Percentiles rank a stretch among this genome's conserved stretches.
phyloP scores from a whole-genome alignment of 2,113 vertebrate genomes.

The Oplegnathus fasciatus region DNA sequence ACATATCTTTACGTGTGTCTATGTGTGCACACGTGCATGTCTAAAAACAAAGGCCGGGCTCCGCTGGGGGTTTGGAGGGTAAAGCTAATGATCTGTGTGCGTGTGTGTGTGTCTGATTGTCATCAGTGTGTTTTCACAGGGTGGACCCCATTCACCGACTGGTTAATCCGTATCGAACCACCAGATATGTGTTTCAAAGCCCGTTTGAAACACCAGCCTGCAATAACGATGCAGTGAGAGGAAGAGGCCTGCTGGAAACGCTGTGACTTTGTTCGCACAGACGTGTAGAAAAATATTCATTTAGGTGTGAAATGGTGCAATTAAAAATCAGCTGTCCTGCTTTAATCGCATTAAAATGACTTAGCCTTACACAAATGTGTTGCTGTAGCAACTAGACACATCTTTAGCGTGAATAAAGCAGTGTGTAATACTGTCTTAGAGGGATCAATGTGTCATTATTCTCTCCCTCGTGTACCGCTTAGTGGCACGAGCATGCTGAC shows the following conservation, averaged over 20 bases:
- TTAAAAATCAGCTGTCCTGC: conserved; percentile 53
- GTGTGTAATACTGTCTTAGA: conserved; percentile 6
- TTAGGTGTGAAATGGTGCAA: conserved; percentile 56
- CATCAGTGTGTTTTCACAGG: conserved; percentile 67
- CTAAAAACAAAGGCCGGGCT: conserved; percentile 65
- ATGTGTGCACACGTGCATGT: conserved; percentile 42
- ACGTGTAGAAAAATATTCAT: conserved; percentile 41
- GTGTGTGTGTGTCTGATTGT: conserved; percentile 60
- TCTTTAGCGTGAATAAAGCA: conserved; percentile 44
- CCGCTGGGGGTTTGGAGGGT: conserved; percentile 41
- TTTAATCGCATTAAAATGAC: conserved; percentile 56
- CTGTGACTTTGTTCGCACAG: not conserved
- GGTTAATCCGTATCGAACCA: conserved; percentile 74
- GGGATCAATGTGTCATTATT: conserved; percentile 45
- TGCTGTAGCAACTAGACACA: conserved; percentile 59
- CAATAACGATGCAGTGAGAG: conserved; percentile 31
- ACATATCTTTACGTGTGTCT: conserved; percentile 53
- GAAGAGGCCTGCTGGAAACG: conserved; percentile 21
- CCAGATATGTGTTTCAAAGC: conserved; percentile 71
- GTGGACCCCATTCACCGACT: conserved; percentile 43
- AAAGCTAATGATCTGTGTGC: conserved; percentile 69
- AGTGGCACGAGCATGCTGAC: conserved; percentile 31
- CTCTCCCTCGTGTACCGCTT: not conserved
- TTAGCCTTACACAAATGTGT: conserved; percentile 34
- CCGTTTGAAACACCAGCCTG: conserved; percentile 44